Evolutionary conservation across 2,888 invertebrate species (phyloP).

Genomic region (Campoplex nolae): DNA sequence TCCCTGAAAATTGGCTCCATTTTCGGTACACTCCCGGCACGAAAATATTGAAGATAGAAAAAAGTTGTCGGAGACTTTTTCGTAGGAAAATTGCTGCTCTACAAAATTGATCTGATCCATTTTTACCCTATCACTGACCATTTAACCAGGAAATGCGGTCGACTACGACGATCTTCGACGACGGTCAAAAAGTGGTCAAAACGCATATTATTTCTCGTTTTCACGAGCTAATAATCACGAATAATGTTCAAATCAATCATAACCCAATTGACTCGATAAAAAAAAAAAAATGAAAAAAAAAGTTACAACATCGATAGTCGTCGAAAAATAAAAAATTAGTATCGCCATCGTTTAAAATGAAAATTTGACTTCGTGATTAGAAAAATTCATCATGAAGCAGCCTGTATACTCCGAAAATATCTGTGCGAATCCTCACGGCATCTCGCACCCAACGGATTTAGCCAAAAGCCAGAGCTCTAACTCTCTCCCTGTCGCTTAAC

Average conservation of each 20-base stretch:
- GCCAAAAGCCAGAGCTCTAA: conserved; percentile 31
- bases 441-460: conserved; percentile 35
- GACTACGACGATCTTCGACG: background rate
- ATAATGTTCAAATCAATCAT: background rate
- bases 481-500: background rate
- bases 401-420: conserved; percentile 20
- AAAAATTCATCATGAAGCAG: background rate
- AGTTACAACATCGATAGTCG: background rate
- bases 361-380: background rate
- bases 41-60: background rate
- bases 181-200: background rate
- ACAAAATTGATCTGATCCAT: background rate
- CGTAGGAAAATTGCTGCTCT: background rate
- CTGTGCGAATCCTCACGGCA: conserved; percentile 30
- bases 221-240: background rate
- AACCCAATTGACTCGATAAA: background rate
- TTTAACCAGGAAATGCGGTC: background rate
- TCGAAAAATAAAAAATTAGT: background rate
- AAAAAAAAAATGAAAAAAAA: background rate
- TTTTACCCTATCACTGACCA: background rate
- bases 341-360: background rate
- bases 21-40: background rate
- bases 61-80: background rate
- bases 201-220: background rate
- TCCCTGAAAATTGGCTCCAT: background rate